Evolutionary conservation across 2,888 invertebrate genomes (phyloP), one percentile per base, ranked within the genome.

Genomic region (Nymphalis c-album): DNA sequence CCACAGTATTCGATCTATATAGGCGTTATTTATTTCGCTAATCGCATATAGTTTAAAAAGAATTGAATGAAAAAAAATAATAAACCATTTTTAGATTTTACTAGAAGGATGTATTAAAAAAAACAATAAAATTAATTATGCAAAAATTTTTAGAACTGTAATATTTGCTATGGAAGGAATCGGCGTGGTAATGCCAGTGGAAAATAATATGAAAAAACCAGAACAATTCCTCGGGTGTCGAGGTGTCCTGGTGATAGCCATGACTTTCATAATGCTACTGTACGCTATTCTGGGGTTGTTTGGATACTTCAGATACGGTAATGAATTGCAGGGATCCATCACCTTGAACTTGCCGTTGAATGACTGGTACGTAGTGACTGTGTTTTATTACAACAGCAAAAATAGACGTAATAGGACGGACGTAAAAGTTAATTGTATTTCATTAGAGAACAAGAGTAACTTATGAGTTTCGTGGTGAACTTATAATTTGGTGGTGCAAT

Each of bases 121-220:
- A 48, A 10, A 50, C n/a, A 51, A 22, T 22, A 55, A 17, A 17
- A 26, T 31, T 7, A 17, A n/a, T 55, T 17, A 17, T 20, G 6
- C 2, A 20, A 18, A 7, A n/a, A 31, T 6, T 60, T 61, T 64
- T 80, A 94, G 98, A 40, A 99, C 98, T 7, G 98, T 98, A 1
- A 96, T 99, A 77, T 99, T 98, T 84, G 98, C 99, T 31, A 98
- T 99, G 94, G 99, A 99, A 92, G 98, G 97, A 65, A 98, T 99
- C 74, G 97, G 97, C 63, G 96, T 96, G 61, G 96, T 98, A 18
- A 95, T 99, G 94, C 98, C 98, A 0, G 95, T 99, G 16, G 98
- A 98, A 85, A 98, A 98, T 81, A 95, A 95, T 1, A 98, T 99
- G 98, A 94, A 93, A 74, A 95, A 95, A 68, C 97, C 97, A 0